phyloP scores from a whole-genome alignment of 2,888 invertebrate species.

The Flexamia atlantica region DNA sequence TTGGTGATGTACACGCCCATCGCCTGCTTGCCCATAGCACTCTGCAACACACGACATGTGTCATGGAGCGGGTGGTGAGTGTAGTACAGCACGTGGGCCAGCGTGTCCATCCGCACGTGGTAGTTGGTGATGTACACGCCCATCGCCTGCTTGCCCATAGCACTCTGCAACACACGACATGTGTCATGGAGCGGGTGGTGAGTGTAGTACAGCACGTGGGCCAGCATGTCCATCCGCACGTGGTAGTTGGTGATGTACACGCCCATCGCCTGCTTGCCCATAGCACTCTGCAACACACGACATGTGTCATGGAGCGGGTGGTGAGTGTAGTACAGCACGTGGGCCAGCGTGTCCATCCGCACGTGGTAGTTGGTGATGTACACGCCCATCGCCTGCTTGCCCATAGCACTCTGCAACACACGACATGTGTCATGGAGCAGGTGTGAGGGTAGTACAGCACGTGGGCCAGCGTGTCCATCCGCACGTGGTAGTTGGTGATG shows the following conservation, averaged over 20 bases:
- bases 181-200: constrained; percentile 99
- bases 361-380: constrained; percentile 99
- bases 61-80: constrained; percentile 99
- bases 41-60: constrained; percentile 76
- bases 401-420: constrained; percentile 96
- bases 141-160: constrained; percentile 99
- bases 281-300: constrained; percentile 87
- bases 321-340: constrained; percentile 99
- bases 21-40: constrained; percentile 99
- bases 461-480: constrained; percentile 99
- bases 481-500: constrained; percentile 99
- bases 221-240: constrained; percentile 99
- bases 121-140: constrained; percentile 99
- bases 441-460: constrained; percentile 99
- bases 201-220: constrained; percentile 99
- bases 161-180: constrained; percentile 81
- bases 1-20: constrained; percentile 99
- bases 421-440: no score
- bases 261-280: constrained; percentile 99
- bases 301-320: constrained; percentile 97
- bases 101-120: constrained; percentile 99
- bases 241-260: constrained; percentile 99
- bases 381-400: constrained; percentile 99
- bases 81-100: constrained; percentile 99
- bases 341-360: constrained; percentile 99